These are phyloP conservation scores for Brachypodius melanocephalos DNA, from an alignment of 2,113 vertebrate species.

Conservation along the genomic window DNA sequence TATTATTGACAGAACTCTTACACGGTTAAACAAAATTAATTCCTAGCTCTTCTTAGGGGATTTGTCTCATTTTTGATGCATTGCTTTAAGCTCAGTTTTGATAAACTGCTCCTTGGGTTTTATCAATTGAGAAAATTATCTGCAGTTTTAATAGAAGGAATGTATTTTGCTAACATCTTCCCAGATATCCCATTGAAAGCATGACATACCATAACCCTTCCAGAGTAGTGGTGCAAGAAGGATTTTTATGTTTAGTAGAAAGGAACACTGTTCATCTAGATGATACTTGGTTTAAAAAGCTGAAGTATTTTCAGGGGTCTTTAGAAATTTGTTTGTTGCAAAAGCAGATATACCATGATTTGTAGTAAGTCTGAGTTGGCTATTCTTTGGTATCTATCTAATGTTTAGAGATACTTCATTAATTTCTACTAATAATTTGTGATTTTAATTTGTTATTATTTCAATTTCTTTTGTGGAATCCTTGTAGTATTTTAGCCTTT, in stretches of 20 bases:
- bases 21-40: not conserved
- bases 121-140: not conserved
- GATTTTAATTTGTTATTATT: not conserved
- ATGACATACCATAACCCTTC: not conserved
- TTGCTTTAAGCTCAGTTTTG: not conserved
- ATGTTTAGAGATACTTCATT: not conserved
- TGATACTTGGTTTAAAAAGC: not conserved
- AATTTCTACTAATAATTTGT: not conserved
- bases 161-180: not conserved
- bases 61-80: not conserved
- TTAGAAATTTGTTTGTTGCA: not conserved
- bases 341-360: not conserved
- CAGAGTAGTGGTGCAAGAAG: not conserved
- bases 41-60: not conserved
- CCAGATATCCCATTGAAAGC: not conserved
- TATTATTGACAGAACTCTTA: not conserved
- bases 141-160: not conserved
- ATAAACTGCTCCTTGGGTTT: not conserved
- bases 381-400: not conserved
- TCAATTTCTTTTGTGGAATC: not conserved
- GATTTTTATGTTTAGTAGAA: not conserved
- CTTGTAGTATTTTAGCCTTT: not conserved
- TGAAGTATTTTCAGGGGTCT: not conserved
- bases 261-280: not conserved
- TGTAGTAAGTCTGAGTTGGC: not conserved